Evolutionary conservation across 1,140 invertebrate species (phyloP), one percentile per base, ranked within the genome.

Genomic region (Onthophagus taurus): DNA sequence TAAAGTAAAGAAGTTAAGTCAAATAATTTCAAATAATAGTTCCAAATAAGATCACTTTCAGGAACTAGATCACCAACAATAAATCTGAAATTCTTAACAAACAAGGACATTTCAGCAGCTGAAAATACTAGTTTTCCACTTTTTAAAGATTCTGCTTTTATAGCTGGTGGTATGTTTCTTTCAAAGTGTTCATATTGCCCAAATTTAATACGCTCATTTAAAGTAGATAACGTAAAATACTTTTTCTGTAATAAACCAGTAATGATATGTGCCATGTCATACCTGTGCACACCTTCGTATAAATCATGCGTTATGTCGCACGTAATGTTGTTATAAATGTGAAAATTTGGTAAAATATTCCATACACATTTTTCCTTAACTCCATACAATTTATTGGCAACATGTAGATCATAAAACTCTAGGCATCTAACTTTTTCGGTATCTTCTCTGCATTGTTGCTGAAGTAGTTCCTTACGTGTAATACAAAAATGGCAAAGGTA

Each of bases 261-360:
- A 12, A 63, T 31, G 5, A 52, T 50, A 11, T 26, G 18, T 2
- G 52, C 44, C 33, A 60, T 44, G 45, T 57, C 54, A 39, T 59
- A 59, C 13, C 54, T 31, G 26, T 42, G 47, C 19, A 63, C 43
- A 2, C 60, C 55, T 36, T 59, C 57, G 43, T 48, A 45, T 23
- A 60, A 24, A 47, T 61, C 60, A 47, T 63, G 59, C 53, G 58
- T 58, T 20, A 58, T 39, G 50, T 61, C 59, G 24, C 49, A 45
- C 13, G 31, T 38, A 14, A 50, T 31, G 26, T 60, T 60, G 34
- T 46, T 37, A 23, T 44, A 53, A 7, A 60, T 34, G 52, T 62
- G 55, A 51, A 55, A 60, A 37, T 42, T 26, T 12, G 21, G 20
- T 23, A 53, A 30, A 23, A 43, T 13, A 45, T 58, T 45, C 30